Conservation (phyloP, 1,140 invertebrate genomes). For the Aphaenogaster ashmeadi region DNA sequence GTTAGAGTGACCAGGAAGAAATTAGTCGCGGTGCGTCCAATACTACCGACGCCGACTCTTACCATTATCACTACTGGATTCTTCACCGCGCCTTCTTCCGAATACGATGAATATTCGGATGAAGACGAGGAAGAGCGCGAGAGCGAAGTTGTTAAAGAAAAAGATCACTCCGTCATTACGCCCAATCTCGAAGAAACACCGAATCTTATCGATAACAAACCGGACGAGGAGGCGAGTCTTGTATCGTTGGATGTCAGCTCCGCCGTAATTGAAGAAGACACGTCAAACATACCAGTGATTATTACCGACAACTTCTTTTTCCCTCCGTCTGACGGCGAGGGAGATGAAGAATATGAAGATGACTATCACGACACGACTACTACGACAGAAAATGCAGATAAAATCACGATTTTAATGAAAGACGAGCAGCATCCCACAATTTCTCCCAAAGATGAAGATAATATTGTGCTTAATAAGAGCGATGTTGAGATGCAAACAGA, state of each 20-base stretch:
- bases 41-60: slow-evolving; percentile 79
- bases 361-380: slow-evolving; percentile 61
- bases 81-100: slow-evolving; percentile 78
- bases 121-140: slow-evolving; percentile 59
- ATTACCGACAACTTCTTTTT: slow-evolving; percentile 86
- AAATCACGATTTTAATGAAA: slow-evolving; percentile 35
- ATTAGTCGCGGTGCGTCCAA: slow-evolving; percentile 82
- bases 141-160: neutral
- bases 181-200: slow-evolving; percentile 79
- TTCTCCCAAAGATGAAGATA: slow-evolving; percentile 34
- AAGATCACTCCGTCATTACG: slow-evolving; percentile 13
- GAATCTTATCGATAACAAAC: slow-evolving; percentile 75
- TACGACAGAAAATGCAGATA: slow-evolving; percentile 59
- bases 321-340: slow-evolving; percentile 75
- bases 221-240: slow-evolving; percentile 49
- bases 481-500: slow-evolving; percentile 22
- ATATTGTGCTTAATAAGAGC: slow-evolving; percentile 17
- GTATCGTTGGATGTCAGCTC: slow-evolving; percentile 16
- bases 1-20: slow-evolving; percentile 83
- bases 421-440: slow-evolving; percentile 14
- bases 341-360: slow-evolving; percentile 74
- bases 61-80: slow-evolving; percentile 86
- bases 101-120: slow-evolving; percentile 76
- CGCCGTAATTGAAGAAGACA: slow-evolving; percentile 50
- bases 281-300: slow-evolving; percentile 79